Evolutionary conservation across 2,888 invertebrate species (phyloP), one percentile per base, ranked within the genome.

Genomic region (Tillus elongatus): DNA sequence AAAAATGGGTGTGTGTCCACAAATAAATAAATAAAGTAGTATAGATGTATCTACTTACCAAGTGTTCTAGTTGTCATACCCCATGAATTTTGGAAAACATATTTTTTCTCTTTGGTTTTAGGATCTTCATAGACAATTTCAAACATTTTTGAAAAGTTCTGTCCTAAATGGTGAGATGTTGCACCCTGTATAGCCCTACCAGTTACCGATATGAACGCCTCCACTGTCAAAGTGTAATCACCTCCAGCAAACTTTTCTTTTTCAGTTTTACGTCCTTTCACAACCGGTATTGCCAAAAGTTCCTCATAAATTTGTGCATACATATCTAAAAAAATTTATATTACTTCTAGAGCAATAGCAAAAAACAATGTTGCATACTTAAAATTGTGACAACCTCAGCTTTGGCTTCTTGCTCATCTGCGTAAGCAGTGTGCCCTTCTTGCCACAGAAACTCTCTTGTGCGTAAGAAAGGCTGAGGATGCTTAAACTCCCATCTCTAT

Each of bases 91-190:
- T 98, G 98, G 67, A 79, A 93, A 2, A 91, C 93, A 60, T 76
- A 89, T 50, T 82, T 77, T 63, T 86, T 88, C 56, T 86, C 83
- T 49, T 88, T 84, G 0, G 88, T 88, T 52, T 87, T 86, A 0
- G 92, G 92, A 61, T 96, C 88, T 63, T 97, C 96, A 58, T 80
- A 92, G 6, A 85, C 77, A 39, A 99, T 92, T 51, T 97, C 93
- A 67, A 98, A 98, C 95, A 99, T 99, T 69, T 91, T 93, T 0
- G 96, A 92, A 69, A 99, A 99, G 70, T 98, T 99, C 68, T 98
- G 97, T 0, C 98, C 98, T 37, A 99, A 69, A 66, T 96, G 93
- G 67, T 99, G 98, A 36, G 97, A 97, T 0, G 98, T 99, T 1
- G 85, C 98, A 2, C 95, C 97, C 74, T 83, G 95, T 53, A 97